Evolutionary conservation across 1,140 invertebrate genomes (phyloP).

Genomic region (Marisa cornuarietis): DNA sequence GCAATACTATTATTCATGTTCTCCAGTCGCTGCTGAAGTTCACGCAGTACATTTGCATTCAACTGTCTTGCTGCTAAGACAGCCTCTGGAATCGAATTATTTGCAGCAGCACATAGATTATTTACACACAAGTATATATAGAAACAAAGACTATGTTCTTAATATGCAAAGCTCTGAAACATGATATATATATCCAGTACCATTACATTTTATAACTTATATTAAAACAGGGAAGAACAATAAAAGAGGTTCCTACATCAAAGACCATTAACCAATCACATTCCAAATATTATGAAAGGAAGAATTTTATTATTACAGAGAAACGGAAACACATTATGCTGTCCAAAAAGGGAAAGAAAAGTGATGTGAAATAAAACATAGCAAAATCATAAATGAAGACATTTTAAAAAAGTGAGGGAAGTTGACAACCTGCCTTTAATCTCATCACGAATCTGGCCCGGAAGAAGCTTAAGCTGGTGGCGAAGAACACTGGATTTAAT

Average conservation of each 20-base stretch:
- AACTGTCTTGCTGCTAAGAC: slow-evolving; percentile 57
- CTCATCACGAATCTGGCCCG: slow-evolving; percentile 57
- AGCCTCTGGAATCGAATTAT: slow-evolving; percentile 48
- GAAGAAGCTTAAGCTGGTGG: slow-evolving; percentile 57
- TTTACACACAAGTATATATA: not conserved
- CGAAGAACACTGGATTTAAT: slow-evolving; percentile 61
- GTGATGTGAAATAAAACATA: too few species aligned
- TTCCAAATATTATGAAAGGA: not conserved
- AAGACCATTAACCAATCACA: not conserved
- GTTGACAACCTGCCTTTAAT: slow-evolving; percentile 49
- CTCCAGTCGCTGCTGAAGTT: slow-evolving; percentile 50
- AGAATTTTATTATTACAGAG: too few species aligned
- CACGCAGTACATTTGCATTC: slow-evolving; percentile 49
- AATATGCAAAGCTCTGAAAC: too few species aligned
- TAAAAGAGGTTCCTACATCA: not conserved
- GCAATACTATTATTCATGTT: slow-evolving; percentile 53
- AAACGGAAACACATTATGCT: too few species aligned
- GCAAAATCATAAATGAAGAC: too few species aligned
- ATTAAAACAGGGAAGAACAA: not conserved
- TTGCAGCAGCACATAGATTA: not conserved
- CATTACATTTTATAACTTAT: not conserved
- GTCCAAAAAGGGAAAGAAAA: too few species aligned
- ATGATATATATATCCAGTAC: not conserved
- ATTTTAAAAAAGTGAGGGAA: too few species aligned
- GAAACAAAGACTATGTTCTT: not conserved